phyloP scores from a whole-genome alignment of 2,113 vertebrate species.

The Microcebus jonahi region DNA sequence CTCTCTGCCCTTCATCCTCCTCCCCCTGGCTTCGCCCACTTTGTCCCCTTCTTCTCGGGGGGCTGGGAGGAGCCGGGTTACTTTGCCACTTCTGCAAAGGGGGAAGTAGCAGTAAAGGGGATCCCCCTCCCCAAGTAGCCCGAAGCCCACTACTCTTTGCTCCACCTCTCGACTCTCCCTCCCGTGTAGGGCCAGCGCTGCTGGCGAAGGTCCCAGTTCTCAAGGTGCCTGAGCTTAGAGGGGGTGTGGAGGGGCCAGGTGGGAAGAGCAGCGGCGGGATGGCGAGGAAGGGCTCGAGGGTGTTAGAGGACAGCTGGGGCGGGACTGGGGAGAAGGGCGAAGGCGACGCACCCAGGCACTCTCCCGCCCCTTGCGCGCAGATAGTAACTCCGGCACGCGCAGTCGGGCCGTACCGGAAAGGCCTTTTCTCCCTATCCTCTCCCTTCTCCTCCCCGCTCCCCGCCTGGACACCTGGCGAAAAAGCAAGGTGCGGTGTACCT shows the following conservation, averaged over 20 bases:
- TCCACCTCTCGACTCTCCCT: neutral
- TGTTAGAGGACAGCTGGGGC: neutral
- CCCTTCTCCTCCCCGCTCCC: conserved; percentile 23
- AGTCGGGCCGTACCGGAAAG: neutral
- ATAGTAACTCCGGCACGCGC: neutral
- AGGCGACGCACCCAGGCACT: neutral
- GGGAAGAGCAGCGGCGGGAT: neutral
- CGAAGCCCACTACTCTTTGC: neutral
- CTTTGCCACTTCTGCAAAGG: neutral
- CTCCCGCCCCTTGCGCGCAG: neutral
- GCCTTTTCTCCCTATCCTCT: neutral
- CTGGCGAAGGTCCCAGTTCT: neutral
- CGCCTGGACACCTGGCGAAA: neutral
- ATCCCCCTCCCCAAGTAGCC: neutral
- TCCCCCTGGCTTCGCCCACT: neutral
- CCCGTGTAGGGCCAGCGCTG: neutral
- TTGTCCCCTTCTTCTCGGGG: neutral
- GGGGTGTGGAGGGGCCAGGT: neutral
- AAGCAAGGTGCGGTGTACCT: conserved; percentile 80
- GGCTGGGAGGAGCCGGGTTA: neutral
- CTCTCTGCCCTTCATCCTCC: neutral
- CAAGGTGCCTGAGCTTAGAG: neutral
- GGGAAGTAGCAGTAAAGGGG: neutral
- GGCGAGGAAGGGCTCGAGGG: neutral
- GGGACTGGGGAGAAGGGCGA: neutral